These are phyloP conservation scores for Atta cephalotes DNA, from an alignment of 1,140 invertebrate genomes.

Conservation along the genomic window DNA sequence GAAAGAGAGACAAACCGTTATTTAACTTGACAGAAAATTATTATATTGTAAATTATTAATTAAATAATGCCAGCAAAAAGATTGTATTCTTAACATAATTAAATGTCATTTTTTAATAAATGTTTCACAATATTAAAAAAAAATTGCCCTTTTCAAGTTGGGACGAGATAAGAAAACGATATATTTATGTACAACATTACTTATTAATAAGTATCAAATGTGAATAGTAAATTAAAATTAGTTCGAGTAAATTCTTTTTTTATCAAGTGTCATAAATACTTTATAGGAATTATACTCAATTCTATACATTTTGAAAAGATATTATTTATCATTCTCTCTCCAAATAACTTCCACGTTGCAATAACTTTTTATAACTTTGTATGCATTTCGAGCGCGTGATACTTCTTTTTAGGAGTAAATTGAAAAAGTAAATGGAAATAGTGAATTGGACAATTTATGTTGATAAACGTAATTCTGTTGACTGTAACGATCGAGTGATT, in stretches of 20 bases:
- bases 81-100: too few species aligned
- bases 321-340: slow-evolving; percentile 3
- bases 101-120: too few species aligned
- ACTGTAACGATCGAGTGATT: slow-evolving; percentile 33
- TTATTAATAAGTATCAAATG: slow-evolving; percentile 11
- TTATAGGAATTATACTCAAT: neutral
- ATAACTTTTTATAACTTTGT: neutral
- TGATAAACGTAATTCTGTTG: slow-evolving; percentile 38
- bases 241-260: neutral
- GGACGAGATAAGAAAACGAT: neutral
- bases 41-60: too few species aligned
- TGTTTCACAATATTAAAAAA: too few species aligned
- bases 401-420: neutral
- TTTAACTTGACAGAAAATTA: too few species aligned
- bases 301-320: neutral
- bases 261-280: neutral
- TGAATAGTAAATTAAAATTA: neutral
- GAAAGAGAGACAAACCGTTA: too few species aligned
- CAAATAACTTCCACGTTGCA: too few species aligned
- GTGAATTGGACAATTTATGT: slow-evolving; percentile 45
- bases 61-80: too few species aligned
- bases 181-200: neutral
- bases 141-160: too few species aligned
- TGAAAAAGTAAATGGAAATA: neutral
- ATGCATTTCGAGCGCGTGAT: neutral